Percentiles rank a stretch among this genome's conserved stretches.
Conservation (phyloP, 2,888 invertebrate species). For the Spodoptera exigua region DNA sequence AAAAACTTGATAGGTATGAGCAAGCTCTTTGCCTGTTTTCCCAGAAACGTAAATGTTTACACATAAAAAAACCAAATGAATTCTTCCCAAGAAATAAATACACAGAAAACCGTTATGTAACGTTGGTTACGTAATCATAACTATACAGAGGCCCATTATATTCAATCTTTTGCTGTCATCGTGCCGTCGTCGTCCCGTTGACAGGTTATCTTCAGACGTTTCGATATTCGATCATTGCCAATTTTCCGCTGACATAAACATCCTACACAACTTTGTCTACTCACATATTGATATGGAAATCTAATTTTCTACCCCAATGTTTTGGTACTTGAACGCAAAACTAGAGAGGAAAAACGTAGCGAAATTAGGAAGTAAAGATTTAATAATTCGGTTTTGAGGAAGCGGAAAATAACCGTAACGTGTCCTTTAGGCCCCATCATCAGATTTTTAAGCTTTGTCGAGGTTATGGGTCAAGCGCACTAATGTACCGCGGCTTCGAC, state of each 20-base stretch:
- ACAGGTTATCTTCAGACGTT: conserved; percentile 58
- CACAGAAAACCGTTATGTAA: background rate
- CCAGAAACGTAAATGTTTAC: background rate
- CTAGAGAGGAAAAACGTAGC: background rate
- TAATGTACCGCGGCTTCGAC: too few species aligned
- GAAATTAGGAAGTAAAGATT: background rate
- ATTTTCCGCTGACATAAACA: conserved; percentile 76
- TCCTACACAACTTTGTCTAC: conserved; percentile 64
- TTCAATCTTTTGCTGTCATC: conserved; percentile 58
- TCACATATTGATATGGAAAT: conserved; percentile 72
- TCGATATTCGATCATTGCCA: conserved; percentile 76
- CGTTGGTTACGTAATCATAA: conserved; percentile 33
- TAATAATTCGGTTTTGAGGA: background rate
- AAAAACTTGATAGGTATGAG: too few species aligned
- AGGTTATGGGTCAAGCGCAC: too few species aligned
- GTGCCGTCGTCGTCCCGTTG: conserved; percentile 34
- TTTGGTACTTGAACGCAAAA: conserved; percentile 43
- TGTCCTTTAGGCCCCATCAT: too few species aligned
- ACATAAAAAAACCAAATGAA: background rate
- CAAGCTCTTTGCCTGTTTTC: too few species aligned
- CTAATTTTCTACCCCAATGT: conserved; percentile 78
- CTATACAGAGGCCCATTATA: conserved; percentile 50
- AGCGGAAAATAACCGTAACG: background rate
- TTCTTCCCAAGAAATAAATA: conserved; percentile 2
- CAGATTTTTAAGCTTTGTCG: too few species aligned